Evolutionary conservation across 2,888 invertebrate species (phyloP), one percentile per base, ranked within the genome.

Genomic region (Altica lythri): DNA sequence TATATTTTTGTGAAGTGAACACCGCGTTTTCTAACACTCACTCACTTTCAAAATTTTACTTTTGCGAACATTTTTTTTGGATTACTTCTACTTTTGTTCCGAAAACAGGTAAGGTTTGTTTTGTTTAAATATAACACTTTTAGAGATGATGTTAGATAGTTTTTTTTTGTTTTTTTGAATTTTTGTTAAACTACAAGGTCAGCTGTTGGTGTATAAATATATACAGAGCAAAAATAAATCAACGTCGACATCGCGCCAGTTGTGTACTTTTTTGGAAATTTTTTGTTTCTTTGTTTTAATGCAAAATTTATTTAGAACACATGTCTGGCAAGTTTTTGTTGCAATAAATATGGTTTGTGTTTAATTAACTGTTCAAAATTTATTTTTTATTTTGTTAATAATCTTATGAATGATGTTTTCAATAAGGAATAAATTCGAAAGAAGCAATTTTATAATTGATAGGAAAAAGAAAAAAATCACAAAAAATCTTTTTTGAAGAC

Each of bases 1-100:
- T 61, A 61, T 63, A 59, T 59, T 62, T 61, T 60, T 62, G 68
- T 64, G 65, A 59, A 65, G 67, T 65, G 69, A 65, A 65, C 65
- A 62, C 64, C 65, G 59, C 53, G 45, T 50, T 60, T 60, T 55
- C 51, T 35, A 57, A 54, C 47, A 53, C 54, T 43, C 54, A 48
- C 19, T 18, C 35, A 19, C 19, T 46, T 13, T 29, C 10, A 25
- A 40, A 19, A 32, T n/a, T n/a, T n/a, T n/a, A n/a, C 25, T 13
- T 34, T 47, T 43, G 16, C 52, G 32, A 22, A 40, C 43, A 16
- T 25, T 37, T 38, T 46, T 37, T 49, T 49, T 44, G 48, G 48
- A 43, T 44, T 49, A 37, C 27, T 22, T 13, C 2, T 22, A 2
- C 9, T 25, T 27, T 14, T 22, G 13, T 30, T 34, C 10, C n/a